phyloP scores from a whole-genome alignment of 2,797 vertebrate genomes.

The Coccyzus lansbergi region DNA sequence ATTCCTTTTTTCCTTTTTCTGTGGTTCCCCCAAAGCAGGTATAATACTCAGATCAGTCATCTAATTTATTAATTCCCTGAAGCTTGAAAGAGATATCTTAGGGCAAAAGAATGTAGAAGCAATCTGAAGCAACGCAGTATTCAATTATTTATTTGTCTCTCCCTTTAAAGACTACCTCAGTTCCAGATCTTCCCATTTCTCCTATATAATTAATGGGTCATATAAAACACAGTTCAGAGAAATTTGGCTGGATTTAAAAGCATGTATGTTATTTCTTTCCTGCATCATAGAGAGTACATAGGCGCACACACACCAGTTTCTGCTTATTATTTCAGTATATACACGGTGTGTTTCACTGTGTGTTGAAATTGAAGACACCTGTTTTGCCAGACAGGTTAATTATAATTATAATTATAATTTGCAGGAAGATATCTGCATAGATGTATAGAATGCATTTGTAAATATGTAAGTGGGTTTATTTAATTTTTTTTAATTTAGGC shows the following conservation, averaged over 20 bases:
- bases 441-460: neutral
- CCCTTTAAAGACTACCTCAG: slow-evolving; percentile 50
- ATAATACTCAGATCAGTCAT: slow-evolving; percentile 38
- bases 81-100: slow-evolving; percentile 51
- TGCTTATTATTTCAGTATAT: neutral
- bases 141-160: slow-evolving; percentile 66
- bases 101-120: slow-evolving; percentile 26
- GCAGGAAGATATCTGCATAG: neutral
- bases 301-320: neutral
- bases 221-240: slow-evolving; percentile 20
- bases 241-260: slow-evolving; percentile 16
- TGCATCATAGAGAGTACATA: neutral
- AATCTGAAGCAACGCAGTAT: slow-evolving; percentile 34
- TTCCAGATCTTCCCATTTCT: slow-evolving; percentile 58
- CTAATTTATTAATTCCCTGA: slow-evolving; percentile 58
- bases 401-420: neutral
- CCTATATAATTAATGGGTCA: slow-evolving; percentile 54
- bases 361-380: neutral
- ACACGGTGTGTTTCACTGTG: neutral
- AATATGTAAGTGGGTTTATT: neutral
- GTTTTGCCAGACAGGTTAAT: neutral
- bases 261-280: neutral
- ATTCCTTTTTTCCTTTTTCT: neutral
- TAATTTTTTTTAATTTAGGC: neutral
- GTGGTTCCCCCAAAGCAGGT: slow-evolving; percentile 15